Conservation (phyloP, 2,888 invertebrate genomes). For the Drosophila tripunctata region DNA sequence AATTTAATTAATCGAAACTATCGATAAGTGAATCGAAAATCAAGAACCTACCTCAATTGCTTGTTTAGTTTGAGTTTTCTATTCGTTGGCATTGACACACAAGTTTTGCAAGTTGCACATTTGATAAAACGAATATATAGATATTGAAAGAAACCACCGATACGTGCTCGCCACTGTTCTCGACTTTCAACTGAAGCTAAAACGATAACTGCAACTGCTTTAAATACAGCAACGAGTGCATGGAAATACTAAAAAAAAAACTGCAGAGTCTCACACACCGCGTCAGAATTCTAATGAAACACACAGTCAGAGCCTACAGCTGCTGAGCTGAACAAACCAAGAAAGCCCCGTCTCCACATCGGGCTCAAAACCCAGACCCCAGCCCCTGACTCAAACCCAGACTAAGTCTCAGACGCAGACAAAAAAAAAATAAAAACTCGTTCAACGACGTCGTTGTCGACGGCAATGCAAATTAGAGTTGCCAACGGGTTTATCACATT, state of each 20-base stretch:
- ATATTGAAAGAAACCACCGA: constrained; percentile 22
- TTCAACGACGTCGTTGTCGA: constrained; percentile 25
- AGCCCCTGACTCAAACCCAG: neutral
- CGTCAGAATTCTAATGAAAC: constrained; percentile 58
- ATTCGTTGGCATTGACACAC: constrained; percentile 84
- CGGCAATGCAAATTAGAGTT: constrained; percentile 76
- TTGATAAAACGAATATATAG: constrained; percentile 38
- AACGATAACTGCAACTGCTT: constrained; percentile 61
- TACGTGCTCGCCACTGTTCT: constrained; percentile 45
- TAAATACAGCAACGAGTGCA: constrained; percentile 65
- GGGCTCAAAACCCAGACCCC: constrained; percentile 1
- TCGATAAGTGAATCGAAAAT: neutral
- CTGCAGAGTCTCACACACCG: constrained; percentile 29
- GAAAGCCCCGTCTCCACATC: constrained; percentile 38
- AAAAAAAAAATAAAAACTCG: constrained; percentile 57
- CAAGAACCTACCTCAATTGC: constrained; percentile 54
- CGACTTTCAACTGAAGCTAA: constrained; percentile 78
- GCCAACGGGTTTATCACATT: constrained; percentile 67
- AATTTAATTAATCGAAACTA: neutral
- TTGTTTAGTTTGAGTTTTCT: constrained; percentile 70
- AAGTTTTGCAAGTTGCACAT: constrained; percentile 72
- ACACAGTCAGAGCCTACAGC: constrained; percentile 10
- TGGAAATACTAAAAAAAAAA: neutral
- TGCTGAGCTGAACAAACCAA: constrained; percentile 49
- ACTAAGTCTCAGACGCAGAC: constrained; percentile 34